These are phyloP conservation scores for Zingel zingel DNA, from an alignment of 2,113 vertebrate genomes.

Conservation along the genomic window DNA sequence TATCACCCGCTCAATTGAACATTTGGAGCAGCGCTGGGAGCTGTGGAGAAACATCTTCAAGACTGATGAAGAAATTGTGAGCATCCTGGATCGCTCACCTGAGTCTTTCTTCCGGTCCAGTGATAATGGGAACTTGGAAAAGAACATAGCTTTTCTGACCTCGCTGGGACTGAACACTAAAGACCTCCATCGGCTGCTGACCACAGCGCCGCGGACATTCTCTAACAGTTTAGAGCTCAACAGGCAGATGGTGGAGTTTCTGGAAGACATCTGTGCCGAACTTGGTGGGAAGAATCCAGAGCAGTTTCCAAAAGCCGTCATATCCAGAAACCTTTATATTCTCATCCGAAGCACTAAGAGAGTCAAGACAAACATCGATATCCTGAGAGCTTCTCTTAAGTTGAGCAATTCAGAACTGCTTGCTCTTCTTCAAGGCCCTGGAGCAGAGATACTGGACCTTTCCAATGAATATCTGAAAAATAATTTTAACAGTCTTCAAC, in stretches of 20 bases:
- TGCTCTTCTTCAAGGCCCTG: conserved; percentile 77
- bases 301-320: conserved; percentile 79
- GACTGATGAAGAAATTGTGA: conserved; percentile 83
- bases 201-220: conserved; percentile 84
- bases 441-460: conserved; percentile 83
- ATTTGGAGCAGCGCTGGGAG: conserved; percentile 84
- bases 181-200: conserved; percentile 83
- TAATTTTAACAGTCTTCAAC: conserved; percentile 76
- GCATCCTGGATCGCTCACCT: conserved; percentile 83
- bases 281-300: conserved; percentile 76
- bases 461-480: conserved; percentile 81
- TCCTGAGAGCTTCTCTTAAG: conserved; percentile 76
- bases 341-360: conserved; percentile 86
- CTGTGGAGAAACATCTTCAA: conserved; percentile 86
- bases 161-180: conserved; percentile 82
- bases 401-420: conserved; percentile 80
- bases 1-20: conserved; percentile 80
- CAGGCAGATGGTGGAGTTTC: conserved; percentile 80
- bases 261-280: conserved; percentile 75
- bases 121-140: conserved; percentile 84
- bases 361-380: conserved; percentile 79
- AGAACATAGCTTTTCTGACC: conserved; percentile 84
- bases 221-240: conserved; percentile 87
- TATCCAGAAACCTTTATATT: conserved; percentile 87
- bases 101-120: conserved; percentile 88